Evolutionary conservation across 2,797 vertebrate species (phyloP), one percentile per base, ranked within the genome.

Genomic region (Poecilia picta): DNA sequence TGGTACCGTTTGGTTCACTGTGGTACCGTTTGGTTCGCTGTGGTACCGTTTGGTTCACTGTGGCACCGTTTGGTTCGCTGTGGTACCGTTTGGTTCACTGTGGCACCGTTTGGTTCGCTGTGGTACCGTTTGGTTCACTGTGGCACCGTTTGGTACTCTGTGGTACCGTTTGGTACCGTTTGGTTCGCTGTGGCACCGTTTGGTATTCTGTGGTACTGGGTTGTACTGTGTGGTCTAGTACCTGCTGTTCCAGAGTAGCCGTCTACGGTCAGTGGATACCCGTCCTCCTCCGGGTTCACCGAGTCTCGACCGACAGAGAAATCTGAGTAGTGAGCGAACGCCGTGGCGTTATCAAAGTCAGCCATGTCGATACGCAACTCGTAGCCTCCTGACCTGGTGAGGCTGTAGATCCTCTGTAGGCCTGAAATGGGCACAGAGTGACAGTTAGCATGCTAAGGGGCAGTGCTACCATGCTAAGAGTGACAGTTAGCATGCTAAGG

Each of bases 191-290:
- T 18, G 36, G 18, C 16, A 70, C n/a, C 33, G 43, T 47, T 5
- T n/a, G 8, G 51, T 55, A 16, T 4, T 4, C 20, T 47, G 47
- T n/a, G 31, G 10, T 47, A 66, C 75, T 43, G 45, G 1, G 2
- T 49, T 23, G 51, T 18, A 51, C 0, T 8, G 5, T 0, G 39
- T 70, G n/a, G 28, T 68, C 25, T 11, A 0, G 43, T 89, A 99
- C 98, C 98, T 94, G 98, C 98, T 0, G 97, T 98, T 76, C 98
- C 98, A 0, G 98, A 97, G 93, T 97, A 99, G 80, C 95, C 95
- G 0, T 97, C 92, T 73, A 98, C 89, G 0, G 83, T 96, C 84
- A 99, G 92, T 0, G 97, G 97, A 94, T 97, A 99, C 5, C 97
- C 97, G 0, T 99, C 98, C 78, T 98, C 97, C 49, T 98, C 97